A percentile compares a stretch with the other conserved stretches of the same genome.
Evolutionary conservation across 2,113 vertebrate species (phyloP).

Genomic region (Xiphias gladius): DNA sequence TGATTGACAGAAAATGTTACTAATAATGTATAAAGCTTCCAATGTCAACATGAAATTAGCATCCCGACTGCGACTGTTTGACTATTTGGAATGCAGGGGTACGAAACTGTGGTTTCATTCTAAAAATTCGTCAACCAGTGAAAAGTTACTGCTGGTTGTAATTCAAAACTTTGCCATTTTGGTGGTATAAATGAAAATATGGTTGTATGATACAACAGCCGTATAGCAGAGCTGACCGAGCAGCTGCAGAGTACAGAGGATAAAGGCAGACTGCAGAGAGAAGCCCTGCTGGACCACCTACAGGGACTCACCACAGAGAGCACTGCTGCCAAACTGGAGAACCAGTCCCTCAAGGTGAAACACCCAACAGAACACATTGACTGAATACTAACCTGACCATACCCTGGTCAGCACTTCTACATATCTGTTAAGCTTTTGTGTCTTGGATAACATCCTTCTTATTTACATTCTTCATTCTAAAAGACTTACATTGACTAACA

Average conservation of each 20-base stretch:
- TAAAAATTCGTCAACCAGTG: not conserved
- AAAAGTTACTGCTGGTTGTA: not conserved
- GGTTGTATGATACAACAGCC: constrained; percentile 78
- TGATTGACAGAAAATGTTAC: too few species aligned
- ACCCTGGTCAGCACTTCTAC: not conserved
- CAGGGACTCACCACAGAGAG: constrained; percentile 85
- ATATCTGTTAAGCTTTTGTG: not conserved
- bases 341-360: constrained; percentile 90
- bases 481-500: not conserved
- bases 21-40: too few species aligned
- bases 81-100: too few species aligned
- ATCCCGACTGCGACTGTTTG: too few species aligned
- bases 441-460: not conserved
- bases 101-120: not conserved
- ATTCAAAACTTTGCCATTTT: not conserved
- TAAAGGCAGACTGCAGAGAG: constrained; percentile 84
- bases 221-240: constrained; percentile 85
- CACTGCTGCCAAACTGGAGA: constrained; percentile 85
- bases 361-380: not conserved
- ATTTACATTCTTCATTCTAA: not conserved
- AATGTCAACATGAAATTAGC: not conserved
- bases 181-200: not conserved
- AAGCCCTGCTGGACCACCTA: constrained; percentile 83
- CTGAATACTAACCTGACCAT: not conserved
- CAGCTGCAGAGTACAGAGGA: constrained; percentile 86